phyloP scores from a whole-genome alignment of 2,113 vertebrate species.

The Spilogale gracilis region DNA sequence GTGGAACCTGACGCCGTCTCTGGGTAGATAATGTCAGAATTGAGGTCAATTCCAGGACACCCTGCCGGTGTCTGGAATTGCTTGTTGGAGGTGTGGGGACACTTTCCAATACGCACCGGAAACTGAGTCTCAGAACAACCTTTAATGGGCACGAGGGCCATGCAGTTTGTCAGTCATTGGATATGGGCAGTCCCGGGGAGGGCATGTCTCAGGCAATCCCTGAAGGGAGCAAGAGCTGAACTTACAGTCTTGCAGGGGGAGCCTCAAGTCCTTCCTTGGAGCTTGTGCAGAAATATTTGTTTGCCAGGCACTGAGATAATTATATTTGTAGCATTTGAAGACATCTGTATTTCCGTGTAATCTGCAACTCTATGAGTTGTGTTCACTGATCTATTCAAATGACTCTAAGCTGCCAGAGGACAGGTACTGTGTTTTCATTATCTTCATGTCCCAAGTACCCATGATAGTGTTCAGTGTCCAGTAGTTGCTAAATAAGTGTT shows the following conservation, averaged over 20 bases:
- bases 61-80: neutral
- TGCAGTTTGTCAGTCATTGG: neutral
- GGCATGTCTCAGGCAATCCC: neutral
- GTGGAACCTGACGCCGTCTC: neutral
- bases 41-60: neutral
- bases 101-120: neutral
- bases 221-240: neutral
- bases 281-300: neutral
- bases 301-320: neutral
- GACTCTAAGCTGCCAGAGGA: neutral
- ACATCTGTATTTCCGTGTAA: neutral
- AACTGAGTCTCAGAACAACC: neutral
- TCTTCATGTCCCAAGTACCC: neutral
- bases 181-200: neutral
- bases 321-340: neutral
- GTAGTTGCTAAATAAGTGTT: neutral
- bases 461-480: neutral
- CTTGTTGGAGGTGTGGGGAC: neutral
- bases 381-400: neutral
- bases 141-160: neutral
- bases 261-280: neutral
- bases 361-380: neutral
- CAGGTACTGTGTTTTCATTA: neutral
- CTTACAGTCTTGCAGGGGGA: neutral
- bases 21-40: neutral